Evolutionary conservation across 2,113 vertebrate species (phyloP).

Genomic region (Haliaeetus leucogaster): DNA sequence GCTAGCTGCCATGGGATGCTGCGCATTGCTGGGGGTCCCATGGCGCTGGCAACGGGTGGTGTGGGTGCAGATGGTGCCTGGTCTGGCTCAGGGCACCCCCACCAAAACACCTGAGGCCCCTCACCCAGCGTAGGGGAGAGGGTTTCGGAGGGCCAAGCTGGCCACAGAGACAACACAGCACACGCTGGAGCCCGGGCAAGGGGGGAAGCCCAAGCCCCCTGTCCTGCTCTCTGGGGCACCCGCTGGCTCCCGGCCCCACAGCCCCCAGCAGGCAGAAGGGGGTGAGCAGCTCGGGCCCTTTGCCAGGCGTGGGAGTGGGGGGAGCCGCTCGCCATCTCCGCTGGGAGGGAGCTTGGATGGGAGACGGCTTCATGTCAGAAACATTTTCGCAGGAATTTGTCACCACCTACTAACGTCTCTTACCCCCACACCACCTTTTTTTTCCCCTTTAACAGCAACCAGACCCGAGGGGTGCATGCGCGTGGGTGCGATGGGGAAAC

Average conservation of each 20-base stretch:
- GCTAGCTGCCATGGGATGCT: accelerated
- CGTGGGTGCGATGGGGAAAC: background rate
- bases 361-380: background rate
- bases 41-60: accelerated
- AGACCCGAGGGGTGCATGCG: background rate
- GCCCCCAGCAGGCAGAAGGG: accelerated
- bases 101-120: no score
- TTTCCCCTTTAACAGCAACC: background rate
- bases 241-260: accelerated
- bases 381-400: background rate
- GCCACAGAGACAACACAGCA: accelerated
- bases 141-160: background rate
- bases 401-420: constrained; percentile 20
- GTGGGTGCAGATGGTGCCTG: background rate
- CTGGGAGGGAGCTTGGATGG: background rate
- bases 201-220: background rate
- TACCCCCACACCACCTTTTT: background rate
- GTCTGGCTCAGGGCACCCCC: background rate
- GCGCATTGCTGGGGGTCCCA: accelerated
- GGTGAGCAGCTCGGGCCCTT: background rate
- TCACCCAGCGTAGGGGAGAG: accelerated
- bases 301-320: background rate
- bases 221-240: accelerated
- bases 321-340: accelerated
- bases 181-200: accelerated